Evolutionary conservation across 2,113 vertebrate genomes (phyloP).

Genomic region (Brachyhypopomus occidentalis): DNA sequence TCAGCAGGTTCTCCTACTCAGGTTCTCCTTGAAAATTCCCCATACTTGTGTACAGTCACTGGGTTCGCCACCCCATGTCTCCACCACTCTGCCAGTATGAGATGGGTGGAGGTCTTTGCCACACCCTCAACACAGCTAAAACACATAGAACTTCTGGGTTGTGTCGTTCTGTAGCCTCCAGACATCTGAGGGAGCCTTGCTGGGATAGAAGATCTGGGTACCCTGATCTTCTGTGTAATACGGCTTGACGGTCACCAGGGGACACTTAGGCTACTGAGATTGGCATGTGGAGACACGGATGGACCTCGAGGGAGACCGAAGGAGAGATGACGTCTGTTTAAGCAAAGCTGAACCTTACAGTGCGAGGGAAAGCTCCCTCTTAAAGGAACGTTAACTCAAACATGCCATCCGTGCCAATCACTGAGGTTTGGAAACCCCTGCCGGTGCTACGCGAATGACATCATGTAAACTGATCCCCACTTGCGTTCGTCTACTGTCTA

Average conservation of each 20-base stretch:
- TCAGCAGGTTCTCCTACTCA: too few relatives aligned
- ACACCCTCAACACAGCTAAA: too few relatives aligned
- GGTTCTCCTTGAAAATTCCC: not conserved
- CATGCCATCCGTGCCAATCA: too few relatives aligned
- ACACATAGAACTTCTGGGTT: too few relatives aligned
- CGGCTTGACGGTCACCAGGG: conserved; percentile 41
- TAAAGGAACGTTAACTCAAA: too few relatives aligned
- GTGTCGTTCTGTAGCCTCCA: not conserved
- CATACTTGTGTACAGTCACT: too few relatives aligned
- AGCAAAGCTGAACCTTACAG: not conserved
- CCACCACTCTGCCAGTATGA: too few relatives aligned
- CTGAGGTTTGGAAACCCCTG: too few relatives aligned
- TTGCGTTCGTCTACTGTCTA: not conserved
- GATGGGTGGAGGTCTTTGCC: too few relatives aligned
- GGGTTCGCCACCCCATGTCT: too few relatives aligned
- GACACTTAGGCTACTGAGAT: conserved; percentile 47
- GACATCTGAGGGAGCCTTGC: not conserved
- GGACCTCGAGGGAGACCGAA: not conserved
- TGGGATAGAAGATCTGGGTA: not conserved
- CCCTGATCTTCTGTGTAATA: conserved; percentile 26
- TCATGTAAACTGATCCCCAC: not conserved
- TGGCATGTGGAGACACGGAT: not conserved
- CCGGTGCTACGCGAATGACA: not conserved
- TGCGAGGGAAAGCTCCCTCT: not conserved
- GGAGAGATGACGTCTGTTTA: not conserved